Conservation (phyloP, 2,888 invertebrate genomes). For the Mantis religiosa region DNA sequence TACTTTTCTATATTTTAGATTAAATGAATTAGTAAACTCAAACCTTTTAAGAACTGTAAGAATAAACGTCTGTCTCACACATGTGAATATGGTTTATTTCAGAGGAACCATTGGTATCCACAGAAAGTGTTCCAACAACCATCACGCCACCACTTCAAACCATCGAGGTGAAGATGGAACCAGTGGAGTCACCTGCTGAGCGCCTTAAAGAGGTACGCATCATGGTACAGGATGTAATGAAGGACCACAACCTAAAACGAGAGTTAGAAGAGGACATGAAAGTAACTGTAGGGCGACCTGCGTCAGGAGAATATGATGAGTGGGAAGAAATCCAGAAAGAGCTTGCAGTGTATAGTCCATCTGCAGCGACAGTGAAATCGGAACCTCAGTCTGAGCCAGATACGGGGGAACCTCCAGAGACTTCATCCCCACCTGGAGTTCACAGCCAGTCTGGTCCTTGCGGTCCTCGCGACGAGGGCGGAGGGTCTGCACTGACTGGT, state of each 20-base stretch:
- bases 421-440: neutral
- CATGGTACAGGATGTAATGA: constrained; percentile 32
- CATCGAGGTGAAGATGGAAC: neutral
- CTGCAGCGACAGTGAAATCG: neutral
- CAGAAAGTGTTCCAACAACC: constrained; percentile 34
- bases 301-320: constrained; percentile 51
- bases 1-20: no score
- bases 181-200: neutral
- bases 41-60: no score
- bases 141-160: neutral
- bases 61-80: neutral
- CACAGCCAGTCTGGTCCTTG: neutral
- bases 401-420: neutral
- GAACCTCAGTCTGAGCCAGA: neutral
- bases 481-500: constrained; percentile 3
- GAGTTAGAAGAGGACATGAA: constrained; percentile 38
- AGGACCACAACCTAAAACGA: constrained; percentile 37
- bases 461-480: constrained; percentile 29
- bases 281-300: constrained; percentile 25
- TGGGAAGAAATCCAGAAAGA: constrained; percentile 67
- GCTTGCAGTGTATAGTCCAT: constrained; percentile 47
- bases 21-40: no score
- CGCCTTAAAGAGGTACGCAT: constrained; percentile 32
- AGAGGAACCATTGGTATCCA: constrained; percentile 40
- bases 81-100: neutral